Conservation (phyloP, 2,113 vertebrate species). For the Tragulus kanchil region DNA sequence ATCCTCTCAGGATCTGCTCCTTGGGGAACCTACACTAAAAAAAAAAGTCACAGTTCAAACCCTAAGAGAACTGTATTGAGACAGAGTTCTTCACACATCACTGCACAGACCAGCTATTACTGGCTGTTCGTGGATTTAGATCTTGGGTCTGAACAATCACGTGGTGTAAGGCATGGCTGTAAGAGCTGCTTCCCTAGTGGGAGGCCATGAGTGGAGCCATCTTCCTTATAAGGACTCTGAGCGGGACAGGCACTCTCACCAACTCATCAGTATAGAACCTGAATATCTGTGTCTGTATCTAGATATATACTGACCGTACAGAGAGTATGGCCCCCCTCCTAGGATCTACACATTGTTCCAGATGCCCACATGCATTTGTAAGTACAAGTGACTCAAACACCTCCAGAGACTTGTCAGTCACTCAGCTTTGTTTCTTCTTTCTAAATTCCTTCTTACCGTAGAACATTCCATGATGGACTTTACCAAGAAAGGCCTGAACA, state of each 20-base stretch:
- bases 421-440: neutral
- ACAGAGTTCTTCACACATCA: neutral
- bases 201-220: neutral
- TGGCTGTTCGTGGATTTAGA: neutral
- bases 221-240: neutral
- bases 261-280: neutral
- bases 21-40: neutral
- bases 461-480: neutral
- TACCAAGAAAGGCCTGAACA: neutral
- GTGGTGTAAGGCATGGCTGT: neutral
- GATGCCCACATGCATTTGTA: neutral
- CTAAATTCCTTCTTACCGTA: neutral
- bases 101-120: neutral
- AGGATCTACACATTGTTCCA: neutral
- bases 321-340: neutral
- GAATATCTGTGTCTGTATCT: neutral
- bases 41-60: slow-evolving; percentile 22
- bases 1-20: neutral
- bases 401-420: neutral
- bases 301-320: neutral
- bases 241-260: neutral
- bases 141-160: neutral
- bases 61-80: neutral
- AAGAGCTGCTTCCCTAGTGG: neutral
- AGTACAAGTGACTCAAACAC: neutral